Base-by-base conservation (phyloP, 2,888 invertebrate species). In the Sthenelais limicola region DNA sequence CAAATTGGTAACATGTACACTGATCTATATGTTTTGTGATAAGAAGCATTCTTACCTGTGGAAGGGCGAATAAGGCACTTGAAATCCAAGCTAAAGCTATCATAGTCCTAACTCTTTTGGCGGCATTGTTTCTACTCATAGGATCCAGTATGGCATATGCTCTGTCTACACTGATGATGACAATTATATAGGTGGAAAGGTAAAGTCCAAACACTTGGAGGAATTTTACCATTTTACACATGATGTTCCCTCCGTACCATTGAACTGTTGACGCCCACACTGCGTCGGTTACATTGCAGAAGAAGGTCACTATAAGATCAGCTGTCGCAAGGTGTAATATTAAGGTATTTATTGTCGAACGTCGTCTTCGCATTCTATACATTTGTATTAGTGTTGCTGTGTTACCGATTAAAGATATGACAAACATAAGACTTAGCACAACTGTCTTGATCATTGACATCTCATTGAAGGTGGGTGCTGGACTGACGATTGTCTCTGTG, bases 311-410 rank as follows among this genome's bases (percentile, higher is more conserved):
- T 32, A 94, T 88, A 21, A 94, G 89, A 88, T 95, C 94, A 0
- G 94, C 94, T 67, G 94, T 90, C 18, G 94, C 93, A n/a, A 95
- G 89, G 84, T 94, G 94, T 70, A 93, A 91, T 81, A 94, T 93
- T 54, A 94, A 88, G 58, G 92, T 92, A 82, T 94, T 94, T 35
- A 89, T 86, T 3, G 89, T 88, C 7, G 88, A 87, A 18, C 84
- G 80, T n/a, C 87, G 80, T 43, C 80, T 81, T 68, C 86, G 79
- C 80, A 92, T 92, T 81, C 90, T 90, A 78, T 90, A 91, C 83
- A 94, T 93, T 81, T 93, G 94, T 87, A 92, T 91, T 80, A 94
- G 92, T 0, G 94, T 94, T 3, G 93, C 92, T 30, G 92, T 87
- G 86, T 94, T 94, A 24, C 93, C 94, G 62, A 93, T 85, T 30